Base-by-base conservation (phyloP, 2,113 vertebrate genomes). In the Colistium nudipinnis region DNA sequence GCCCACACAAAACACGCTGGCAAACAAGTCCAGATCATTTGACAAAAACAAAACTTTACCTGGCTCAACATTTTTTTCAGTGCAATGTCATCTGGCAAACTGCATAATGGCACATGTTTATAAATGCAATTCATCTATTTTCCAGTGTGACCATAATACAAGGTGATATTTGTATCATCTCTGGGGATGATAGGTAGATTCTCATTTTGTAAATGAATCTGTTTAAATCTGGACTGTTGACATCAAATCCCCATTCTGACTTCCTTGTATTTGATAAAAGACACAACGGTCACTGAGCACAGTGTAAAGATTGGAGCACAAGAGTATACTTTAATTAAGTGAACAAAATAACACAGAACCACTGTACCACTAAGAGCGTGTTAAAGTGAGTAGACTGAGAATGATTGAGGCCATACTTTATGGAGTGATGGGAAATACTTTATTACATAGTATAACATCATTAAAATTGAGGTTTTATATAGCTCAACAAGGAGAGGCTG, bases 401-500 rank as follows among this genome's bases (percentile, higher is more conserved):
- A 56, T 19, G 10, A 59, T 35, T 22, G 63, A 16, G 6, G 14
- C n/a, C n/a, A n/a, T n/a, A n/a, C n/a, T 22, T 74, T 25, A 19
- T 62, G 43, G 68, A 51, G 30, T 14, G 8, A 45, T 4, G 16
- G 57, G 38, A 61, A 19, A 22, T 20, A 16, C 57, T 74, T 67
- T 17, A 68, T 61, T n/a, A n/a, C n/a, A n/a, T n/a, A n/a, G 60
- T 63, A 24, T 51, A 45, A 7, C 13, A 56, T 57, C 6, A 14
- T 70, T 67, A 61, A 20, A 47, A 11, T 19, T 16, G 53, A 62
- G 43, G 31, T 30, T 66, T 68, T 28, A 48, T 47, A n/a, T 41
- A 74, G 41, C 25, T 22, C 67, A 38, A 63, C 57, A 45, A n/a
- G 45, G 54, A 51, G 43, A 64, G 7, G 41, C n/a, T 52, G 33